Evolutionary conservation across 2,797 vertebrate species (phyloP), one percentile per base, ranked within the genome.

Genomic region (Alosa sapidissima): DNA sequence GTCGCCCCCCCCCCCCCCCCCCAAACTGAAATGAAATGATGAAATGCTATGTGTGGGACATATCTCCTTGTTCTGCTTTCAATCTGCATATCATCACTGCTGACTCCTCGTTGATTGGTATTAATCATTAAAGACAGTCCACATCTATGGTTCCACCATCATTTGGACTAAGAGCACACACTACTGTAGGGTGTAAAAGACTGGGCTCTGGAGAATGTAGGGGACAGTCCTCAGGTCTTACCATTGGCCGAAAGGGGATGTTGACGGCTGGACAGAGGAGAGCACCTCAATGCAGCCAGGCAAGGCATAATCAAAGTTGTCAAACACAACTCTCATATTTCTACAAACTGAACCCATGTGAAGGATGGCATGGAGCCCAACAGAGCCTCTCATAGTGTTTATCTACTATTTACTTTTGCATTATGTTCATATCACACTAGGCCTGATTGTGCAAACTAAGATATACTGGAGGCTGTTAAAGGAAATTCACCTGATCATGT

Each of bases 121-220:
- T 72, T 36, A 3, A 5, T 36, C 28, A 72, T 4, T 72, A 13
- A 41, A 41, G 65, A 72, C 28, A 16, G 28, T 14, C 16, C 11
- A 72, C 65, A 16, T 72, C 28, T 13, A 72, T 72, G 65, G 65
- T 16, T 72, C 65, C 33, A 41, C 65, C 65, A 72, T 72, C 65
- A 72, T 72, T 13, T 33, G 28, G 65, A 72, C 65, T 36, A 28
- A 72, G 24, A 13, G 65, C 28, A 28, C 28, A 28, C 28, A 28
- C 28, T 28, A 28, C 28, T 2, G 0, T 72, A 28, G 55, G 14
- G 55, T 62, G 58, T 3, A n/a, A n/a, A 62, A 9, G 2, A 62
- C 21, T 6, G 58, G 58, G 58, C 3, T 62, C 16, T 55, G 13
- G 54, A 55, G 54, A 13, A 16, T 24, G n/a, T 6, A n/a, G 3